These are phyloP conservation scores for Lucilia cuprina DNA, from an alignment of 1,140 invertebrate genomes.

Conservation along the genomic window DNA sequence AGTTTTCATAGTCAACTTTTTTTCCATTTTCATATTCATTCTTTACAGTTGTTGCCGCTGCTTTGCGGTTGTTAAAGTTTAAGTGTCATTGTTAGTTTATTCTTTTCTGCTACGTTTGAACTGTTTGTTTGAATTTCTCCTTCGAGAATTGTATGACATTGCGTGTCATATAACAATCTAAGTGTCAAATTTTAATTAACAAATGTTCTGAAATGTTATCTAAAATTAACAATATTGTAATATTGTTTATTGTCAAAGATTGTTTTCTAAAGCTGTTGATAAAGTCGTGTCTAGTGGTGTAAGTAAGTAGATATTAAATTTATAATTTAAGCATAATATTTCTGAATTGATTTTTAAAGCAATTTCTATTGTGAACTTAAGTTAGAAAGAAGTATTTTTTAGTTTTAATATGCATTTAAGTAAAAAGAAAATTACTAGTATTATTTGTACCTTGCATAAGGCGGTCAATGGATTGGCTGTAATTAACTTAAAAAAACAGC, in stretches of 20 bases:
- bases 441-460: too few species aligned
- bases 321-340: background rate
- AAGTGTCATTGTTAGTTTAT: background rate
- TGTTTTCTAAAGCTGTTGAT: background rate
- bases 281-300: background rate
- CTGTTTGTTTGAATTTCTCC: background rate
- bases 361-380: background rate
- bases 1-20: background rate
- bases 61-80: background rate
- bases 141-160: background rate
- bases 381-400: too few species aligned
- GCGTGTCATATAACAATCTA: conserved; percentile 26
- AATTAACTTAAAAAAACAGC: too few species aligned
- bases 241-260: conserved; percentile 28
- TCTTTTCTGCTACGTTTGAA: background rate
- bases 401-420: too few species aligned
- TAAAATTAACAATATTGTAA: conserved; percentile 32
- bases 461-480: too few species aligned
- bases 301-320: background rate
- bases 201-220: conserved; percentile 30
- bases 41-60: background rate
- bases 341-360: background rate
- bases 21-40: background rate
- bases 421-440: too few species aligned
- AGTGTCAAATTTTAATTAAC: conserved; percentile 31